phyloP scores from a whole-genome alignment of 1,140 invertebrate species.

The Patella vulgata region DNA sequence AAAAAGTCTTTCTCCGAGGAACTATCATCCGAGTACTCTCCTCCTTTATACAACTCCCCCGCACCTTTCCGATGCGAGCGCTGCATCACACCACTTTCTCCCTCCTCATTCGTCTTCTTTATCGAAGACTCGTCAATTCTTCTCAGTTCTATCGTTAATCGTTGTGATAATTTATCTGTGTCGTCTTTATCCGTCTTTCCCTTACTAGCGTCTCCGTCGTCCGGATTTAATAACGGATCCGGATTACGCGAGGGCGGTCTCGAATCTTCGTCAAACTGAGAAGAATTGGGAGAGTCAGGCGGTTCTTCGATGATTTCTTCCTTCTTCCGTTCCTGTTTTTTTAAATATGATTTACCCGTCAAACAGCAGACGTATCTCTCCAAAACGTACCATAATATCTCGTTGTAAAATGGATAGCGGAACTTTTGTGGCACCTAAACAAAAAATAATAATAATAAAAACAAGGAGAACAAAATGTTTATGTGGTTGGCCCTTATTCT shows the following conservation, averaged over 20 bases:
- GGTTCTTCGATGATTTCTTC: constrained; percentile 78
- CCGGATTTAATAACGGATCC: constrained; percentile 20
- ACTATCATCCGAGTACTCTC: not conserved
- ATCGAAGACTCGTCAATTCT: constrained; percentile 48
- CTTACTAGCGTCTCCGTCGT: constrained; percentile 1
- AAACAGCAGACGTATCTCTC: constrained; percentile 91
- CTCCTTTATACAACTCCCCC: constrained; percentile 3
- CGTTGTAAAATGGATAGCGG: constrained; percentile 96
- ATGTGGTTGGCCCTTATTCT: not conserved
- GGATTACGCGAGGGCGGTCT: constrained; percentile 39
- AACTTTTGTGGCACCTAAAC: constrained; percentile 92
- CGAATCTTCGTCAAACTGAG: constrained; percentile 40
- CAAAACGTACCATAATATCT: constrained; percentile 98
- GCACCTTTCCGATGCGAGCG: constrained; percentile 15
- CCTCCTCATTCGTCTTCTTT: constrained; percentile 21
- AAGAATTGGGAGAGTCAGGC: constrained; percentile 22
- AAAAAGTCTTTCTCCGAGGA: constrained; percentile 10
- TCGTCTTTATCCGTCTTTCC: constrained; percentile 23
- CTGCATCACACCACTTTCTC: constrained; percentile 17
- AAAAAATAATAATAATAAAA: constrained; percentile 16
- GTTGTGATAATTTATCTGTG: constrained; percentile 44
- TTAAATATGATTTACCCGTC: constrained; percentile 87
- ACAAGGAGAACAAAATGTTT: not conserved
- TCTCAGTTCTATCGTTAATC: constrained; percentile 51
- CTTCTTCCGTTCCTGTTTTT: constrained; percentile 94